Evolutionary conservation across 2,888 invertebrate species (phyloP), one percentile per base, ranked within the genome.

Genomic region (Helicoverpa assulta): DNA sequence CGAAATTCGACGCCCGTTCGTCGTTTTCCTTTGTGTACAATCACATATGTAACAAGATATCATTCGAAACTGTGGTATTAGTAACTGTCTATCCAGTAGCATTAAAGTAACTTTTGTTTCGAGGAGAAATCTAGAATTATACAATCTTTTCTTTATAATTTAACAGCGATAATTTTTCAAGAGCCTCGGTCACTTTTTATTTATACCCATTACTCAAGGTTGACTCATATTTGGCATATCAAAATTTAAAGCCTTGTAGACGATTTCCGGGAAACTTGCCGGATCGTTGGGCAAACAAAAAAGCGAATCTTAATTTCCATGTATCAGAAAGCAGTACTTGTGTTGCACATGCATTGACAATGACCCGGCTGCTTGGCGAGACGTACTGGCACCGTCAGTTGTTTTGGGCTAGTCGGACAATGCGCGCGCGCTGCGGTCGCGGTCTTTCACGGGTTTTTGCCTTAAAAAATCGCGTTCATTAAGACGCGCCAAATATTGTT

Each of bases 371-470:
- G 86, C 85, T 84, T 84, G 86, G 73, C 88, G 91, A 94, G 94
- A 94, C 94, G 87, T 72, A 81, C 85, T 86, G 94, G 93, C 91
- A 90, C 90, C 90, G 89, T 86, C 94, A 95, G 95, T 94, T 92
- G 93, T 94, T 94, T 93, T 93, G 93, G 91, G 90, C 90, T 89
- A 83, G 84, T 85, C 89, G 90, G 50, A 63, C 76, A 69, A 81
- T 59, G 92, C 92, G 92, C 95, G 91, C 88, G 90, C 93, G 90
- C 90, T 68, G 57, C 60, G 68, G 60, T 70, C 73, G 51, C 56
- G 71, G 70, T 76, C 70, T 76, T 76, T 51, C 75, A 67, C 64
- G 55, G 72, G 81, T 78, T 84, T 78, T 75, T 37, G 63, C 63
- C 57, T 75, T 60, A 65, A 76, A 82, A 82, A 80, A 80, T 75